Evolutionary conservation across 2,888 invertebrate genomes (phyloP).

Genomic region (Nomada fucata): DNA sequence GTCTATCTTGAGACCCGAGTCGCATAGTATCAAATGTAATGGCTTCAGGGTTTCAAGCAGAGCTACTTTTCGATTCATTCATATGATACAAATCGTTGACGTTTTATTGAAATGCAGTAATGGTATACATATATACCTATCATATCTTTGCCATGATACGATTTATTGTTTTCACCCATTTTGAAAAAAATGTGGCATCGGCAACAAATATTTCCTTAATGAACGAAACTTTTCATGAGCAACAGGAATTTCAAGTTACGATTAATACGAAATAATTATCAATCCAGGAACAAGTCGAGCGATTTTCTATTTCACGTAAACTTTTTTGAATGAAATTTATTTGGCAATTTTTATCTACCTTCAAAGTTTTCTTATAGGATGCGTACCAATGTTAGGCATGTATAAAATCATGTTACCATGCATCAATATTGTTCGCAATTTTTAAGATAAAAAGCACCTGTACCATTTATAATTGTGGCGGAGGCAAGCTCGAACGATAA

Average conservation of each 20-base stretch:
- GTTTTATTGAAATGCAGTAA: constrained; percentile 57
- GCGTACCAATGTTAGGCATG: constrained; percentile 46
- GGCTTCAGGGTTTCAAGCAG: constrained; percentile 70
- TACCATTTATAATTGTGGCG: constrained; percentile 24
- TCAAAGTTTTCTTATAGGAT: constrained; percentile 46
- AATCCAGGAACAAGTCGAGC: constrained; percentile 28
- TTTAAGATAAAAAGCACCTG: constrained; percentile 50
- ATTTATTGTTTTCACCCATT: constrained; percentile 23
- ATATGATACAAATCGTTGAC: constrained; percentile 58
- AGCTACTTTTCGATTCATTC: constrained; percentile 58
- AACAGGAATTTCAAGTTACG: constrained; percentile 11
- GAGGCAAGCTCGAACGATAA: constrained; percentile 58
- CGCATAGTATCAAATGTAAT: constrained; percentile 74
- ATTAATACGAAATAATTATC: constrained; percentile 31
- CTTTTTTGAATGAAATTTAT: constrained; percentile 67
- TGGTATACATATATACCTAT: constrained; percentile 22
- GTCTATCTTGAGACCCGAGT: constrained; percentile 70
- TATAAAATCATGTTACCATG: constrained; percentile 47
- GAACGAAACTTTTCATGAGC: constrained; percentile 22
- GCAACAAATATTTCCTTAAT: constrained; percentile 35
- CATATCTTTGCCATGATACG: constrained; percentile 25
- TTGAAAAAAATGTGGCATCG: constrained; percentile 31
- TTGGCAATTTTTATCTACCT: constrained; percentile 72
- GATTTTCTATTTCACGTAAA: constrained; percentile 23
- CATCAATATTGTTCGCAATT: constrained; percentile 42